Base-by-base conservation (phyloP, 2,888 invertebrate species). In the Lithophane leautieri region DNA sequence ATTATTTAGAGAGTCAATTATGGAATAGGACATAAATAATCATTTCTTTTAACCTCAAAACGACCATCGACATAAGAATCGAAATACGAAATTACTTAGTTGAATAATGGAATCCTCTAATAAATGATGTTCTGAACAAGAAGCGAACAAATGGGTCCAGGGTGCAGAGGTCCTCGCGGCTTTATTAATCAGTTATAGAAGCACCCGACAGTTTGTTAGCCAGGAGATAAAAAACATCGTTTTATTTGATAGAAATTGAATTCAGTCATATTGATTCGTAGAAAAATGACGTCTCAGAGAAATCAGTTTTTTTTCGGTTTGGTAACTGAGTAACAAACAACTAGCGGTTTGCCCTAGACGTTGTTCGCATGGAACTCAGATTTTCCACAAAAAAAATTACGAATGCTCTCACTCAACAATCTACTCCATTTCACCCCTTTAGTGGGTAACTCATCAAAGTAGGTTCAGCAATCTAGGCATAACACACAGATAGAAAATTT, bases 141-240 rank as follows among this genome's bases (percentile, higher is more conserved):
- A 86, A 78, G 63, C 22, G 83, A 89, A 90, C 83, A 88, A 90
- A 90, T 86, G 90, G 82, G 71, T 58, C 76, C 71, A 68, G 70
- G 77, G 91, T 78, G 88, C 88, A 79, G 60, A 83, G 90, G 84
- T 82, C 89, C 67, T 44, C 28, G 62, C 40, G 50, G 70, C 70
- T 86, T 86, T 89, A 90, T 90, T 88, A 89, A 90, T 90, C 90
- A 86, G 82, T 79, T 82, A 87, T 74, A 76, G 76, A 73, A 74
- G 67, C 71, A 56, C 28, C 79, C 71, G 81, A 77, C 81, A 79
- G 76, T 82, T 79, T 70, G 78, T 85, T 78, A 76, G 79, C 71
- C 34, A 44, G n/a, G 42, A 77, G 73, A 81, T 81, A 81, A 84
- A 84, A 79, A 77, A 62, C 60, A 62, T 69, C 47, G 28, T 42